Conservation (phyloP, 2,113 vertebrate species). For the Cyprinus carpio region DNA sequence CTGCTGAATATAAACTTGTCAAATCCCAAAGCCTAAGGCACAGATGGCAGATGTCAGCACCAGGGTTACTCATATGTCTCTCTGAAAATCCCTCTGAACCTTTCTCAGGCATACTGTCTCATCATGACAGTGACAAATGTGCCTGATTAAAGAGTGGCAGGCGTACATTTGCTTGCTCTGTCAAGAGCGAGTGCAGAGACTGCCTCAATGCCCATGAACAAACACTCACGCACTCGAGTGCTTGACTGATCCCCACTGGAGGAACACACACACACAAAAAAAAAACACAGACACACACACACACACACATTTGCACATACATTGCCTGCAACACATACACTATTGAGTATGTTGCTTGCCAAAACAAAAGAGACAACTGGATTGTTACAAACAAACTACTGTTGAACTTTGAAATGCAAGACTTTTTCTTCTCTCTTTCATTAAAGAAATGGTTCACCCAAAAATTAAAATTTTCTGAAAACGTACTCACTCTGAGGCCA, state of each 20-base stretch:
- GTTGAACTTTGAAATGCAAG: background rate
- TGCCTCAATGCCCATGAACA: constrained; percentile 9
- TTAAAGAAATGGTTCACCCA: background rate
- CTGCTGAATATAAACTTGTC: constrained; percentile 19
- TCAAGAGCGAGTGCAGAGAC: constrained; percentile 2
- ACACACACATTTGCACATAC: background rate
- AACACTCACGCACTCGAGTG: background rate
- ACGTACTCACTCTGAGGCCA: no score
- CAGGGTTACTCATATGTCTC: constrained; percentile 31
- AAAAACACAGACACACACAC: background rate
- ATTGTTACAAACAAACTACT: background rate
- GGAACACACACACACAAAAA: background rate
- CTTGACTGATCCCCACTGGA: constrained; percentile 26
- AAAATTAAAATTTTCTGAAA: background rate
- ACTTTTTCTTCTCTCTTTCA: background rate
- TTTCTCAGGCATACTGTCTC: constrained; percentile 25
- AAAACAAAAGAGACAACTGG: background rate
- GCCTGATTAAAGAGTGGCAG: constrained; percentile 33
- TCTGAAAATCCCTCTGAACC: constrained; percentile 11
- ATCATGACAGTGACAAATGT: constrained; percentile 27
- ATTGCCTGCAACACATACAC: background rate
- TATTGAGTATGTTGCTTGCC: background rate
- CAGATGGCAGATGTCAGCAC: constrained; percentile 35
- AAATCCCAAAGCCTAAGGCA: constrained; percentile 14
- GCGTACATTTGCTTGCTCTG: constrained; percentile 17